phyloP scores from a whole-genome alignment of 2,797 vertebrate genomes.

The Tragopan temminckii region DNA sequence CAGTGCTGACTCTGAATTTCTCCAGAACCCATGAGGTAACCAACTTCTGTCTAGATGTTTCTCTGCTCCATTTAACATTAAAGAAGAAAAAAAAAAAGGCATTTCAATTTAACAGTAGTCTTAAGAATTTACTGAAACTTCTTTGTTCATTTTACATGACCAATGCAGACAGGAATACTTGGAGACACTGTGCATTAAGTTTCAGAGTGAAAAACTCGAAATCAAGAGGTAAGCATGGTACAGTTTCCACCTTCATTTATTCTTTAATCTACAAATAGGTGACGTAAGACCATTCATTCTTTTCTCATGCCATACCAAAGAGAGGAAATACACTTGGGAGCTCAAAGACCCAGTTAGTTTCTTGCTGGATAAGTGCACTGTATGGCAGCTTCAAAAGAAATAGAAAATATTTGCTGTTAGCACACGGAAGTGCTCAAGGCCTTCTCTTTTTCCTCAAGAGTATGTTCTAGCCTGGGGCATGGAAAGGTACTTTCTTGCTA shows the following conservation, averaged over 20 bases:
- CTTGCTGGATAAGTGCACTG: not conserved
- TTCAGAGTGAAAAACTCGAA: not conserved
- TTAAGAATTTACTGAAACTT: constrained; percentile 8
- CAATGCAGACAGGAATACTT: not conserved
- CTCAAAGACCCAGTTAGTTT: not conserved
- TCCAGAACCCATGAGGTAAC: not conserved
- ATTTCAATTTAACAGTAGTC: not conserved
- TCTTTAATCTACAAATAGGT: not conserved
- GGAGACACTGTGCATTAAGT: accelerated
- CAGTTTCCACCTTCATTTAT: not conserved
- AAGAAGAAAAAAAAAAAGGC: not conserved
- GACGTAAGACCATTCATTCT: not conserved
- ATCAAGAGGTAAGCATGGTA: not conserved
- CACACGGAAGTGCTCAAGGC: not conserved
- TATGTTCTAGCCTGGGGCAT: not conserved
- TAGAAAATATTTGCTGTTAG: not conserved
- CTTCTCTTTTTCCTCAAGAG: not conserved
- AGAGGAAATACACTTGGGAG: not conserved
- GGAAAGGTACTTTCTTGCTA: not conserved
- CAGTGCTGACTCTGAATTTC: not conserved
- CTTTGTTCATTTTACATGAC: accelerated
- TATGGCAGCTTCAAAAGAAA: not conserved
- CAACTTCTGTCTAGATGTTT: not conserved
- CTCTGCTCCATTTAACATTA: not conserved
- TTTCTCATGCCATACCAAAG: not conserved